Percentiles rank a stretch among this genome's conserved stretches.
These are phyloP conservation scores for Teleiodes luculella DNA, from an alignment of 2,888 invertebrate species.

Conservation along the genomic window DNA sequence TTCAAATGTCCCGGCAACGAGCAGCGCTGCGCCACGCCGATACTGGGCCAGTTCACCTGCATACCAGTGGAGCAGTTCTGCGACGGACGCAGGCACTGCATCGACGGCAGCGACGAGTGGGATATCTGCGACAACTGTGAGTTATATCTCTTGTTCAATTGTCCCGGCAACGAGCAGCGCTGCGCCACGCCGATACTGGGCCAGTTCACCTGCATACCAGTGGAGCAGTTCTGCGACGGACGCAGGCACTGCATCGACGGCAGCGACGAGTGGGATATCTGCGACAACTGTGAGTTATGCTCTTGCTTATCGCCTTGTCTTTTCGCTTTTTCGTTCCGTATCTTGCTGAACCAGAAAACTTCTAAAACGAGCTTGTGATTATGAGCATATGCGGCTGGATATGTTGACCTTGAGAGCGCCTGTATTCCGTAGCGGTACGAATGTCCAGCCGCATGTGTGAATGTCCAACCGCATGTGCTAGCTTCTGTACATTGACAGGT, in stretches of 20 bases:
- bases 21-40: conserved; percentile 63
- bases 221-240: conserved; percentile 83
- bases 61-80: conserved; percentile 81
- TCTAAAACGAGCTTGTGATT: too few species aligned
- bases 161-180: conserved; percentile 82
- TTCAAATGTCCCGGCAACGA: conserved; percentile 68
- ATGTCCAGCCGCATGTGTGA: too few species aligned
- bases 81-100: conserved; percentile 82
- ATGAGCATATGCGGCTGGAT: too few species aligned
- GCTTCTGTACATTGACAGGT: too few species aligned
- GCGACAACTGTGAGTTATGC: conserved; percentile 46
- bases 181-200: conserved; percentile 77
- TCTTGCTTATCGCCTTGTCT: too few species aligned
- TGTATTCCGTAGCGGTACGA: too few species aligned
- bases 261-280: conserved; percentile 85
- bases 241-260: conserved; percentile 82
- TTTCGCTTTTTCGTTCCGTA: too few species aligned
- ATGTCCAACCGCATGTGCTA: too few species aligned
- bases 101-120: conserved; percentile 85
- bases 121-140: conserved; percentile 80
- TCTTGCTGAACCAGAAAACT: too few species aligned
- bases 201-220: conserved; percentile 77
- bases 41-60: conserved; percentile 73
- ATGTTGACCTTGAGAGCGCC: too few species aligned
- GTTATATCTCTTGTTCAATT: conserved; percentile 59